A percentile compares a stretch with the other conserved stretches of the same genome.
phyloP scores from a whole-genome alignment of 2,888 invertebrate species.

The Pterobdella sp. region DNA sequence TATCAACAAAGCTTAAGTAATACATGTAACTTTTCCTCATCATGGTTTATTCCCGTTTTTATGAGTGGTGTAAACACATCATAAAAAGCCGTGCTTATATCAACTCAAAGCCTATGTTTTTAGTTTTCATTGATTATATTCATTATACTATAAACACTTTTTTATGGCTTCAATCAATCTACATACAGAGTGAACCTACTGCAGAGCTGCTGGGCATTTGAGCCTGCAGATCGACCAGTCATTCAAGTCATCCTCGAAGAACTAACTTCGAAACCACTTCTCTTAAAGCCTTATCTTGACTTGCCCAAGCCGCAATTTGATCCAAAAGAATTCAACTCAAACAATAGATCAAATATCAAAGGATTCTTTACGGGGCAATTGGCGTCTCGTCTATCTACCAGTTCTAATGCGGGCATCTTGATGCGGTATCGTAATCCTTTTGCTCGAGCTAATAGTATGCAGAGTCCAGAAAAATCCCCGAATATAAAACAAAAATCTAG shows the following conservation, averaged over 20 bases:
- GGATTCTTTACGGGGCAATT: neutral
- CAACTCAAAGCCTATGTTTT: too few relatives aligned
- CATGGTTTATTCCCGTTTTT: too few relatives aligned
- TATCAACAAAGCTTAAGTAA: too few relatives aligned
- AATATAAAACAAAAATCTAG: neutral
- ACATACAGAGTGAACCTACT: slow-evolving; percentile 50
- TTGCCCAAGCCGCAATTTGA: slow-evolving; percentile 65
- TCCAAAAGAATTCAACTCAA: slow-evolving; percentile 53
- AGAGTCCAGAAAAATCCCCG: neutral
- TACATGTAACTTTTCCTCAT: too few relatives aligned
- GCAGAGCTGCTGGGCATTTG: slow-evolving; percentile 70
- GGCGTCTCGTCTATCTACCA: neutral
- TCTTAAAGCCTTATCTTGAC: slow-evolving; percentile 71
- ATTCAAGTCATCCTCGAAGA: slow-evolving; percentile 73
- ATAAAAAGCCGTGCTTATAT: too few relatives aligned
- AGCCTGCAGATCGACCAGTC: slow-evolving; percentile 64
- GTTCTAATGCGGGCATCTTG: neutral
- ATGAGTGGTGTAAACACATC: too few relatives aligned
- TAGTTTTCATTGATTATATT: too few relatives aligned
- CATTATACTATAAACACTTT: too few relatives aligned
- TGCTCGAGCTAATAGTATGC: neutral
- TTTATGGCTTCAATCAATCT: too few relatives aligned
- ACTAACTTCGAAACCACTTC: slow-evolving; percentile 67
- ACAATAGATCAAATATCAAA: neutral
- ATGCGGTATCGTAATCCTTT: neutral